phyloP scores from a whole-genome alignment of 1,140 invertebrate species.

The Drosophila rufa region DNA sequence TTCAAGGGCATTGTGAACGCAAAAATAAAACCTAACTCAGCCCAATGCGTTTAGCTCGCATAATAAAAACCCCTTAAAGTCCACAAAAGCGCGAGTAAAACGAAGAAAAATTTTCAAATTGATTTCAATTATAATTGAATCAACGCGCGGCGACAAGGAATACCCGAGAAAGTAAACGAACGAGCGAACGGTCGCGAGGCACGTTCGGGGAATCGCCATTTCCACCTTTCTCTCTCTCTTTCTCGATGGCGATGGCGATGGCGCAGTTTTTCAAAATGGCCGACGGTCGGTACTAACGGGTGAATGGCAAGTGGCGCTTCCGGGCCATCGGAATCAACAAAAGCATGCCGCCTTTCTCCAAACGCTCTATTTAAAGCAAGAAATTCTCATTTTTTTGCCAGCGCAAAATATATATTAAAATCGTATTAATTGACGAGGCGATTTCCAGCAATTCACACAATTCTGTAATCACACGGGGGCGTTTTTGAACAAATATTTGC shows the following conservation, averaged over 20 bases:
- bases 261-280: slow-evolving; percentile 72
- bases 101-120: slow-evolving; percentile 69
- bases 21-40: slow-evolving; percentile 49
- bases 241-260: slow-evolving; percentile 12
- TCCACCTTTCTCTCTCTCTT: slow-evolving; percentile 9
- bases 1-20: slow-evolving; percentile 78
- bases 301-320: slow-evolving; percentile 50
- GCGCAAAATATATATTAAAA: slow-evolving; percentile 18
- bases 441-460: slow-evolving; percentile 40
- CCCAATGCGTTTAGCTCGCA: slow-evolving; percentile 49
- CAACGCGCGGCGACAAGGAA: slow-evolving; percentile 55
- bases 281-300: slow-evolving; percentile 22
- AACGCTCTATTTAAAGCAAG: slow-evolving; percentile 20
- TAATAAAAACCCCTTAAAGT: slow-evolving; percentile 33
- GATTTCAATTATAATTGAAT: slow-evolving; percentile 85
- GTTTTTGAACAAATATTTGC: slow-evolving; percentile 57
- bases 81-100: slow-evolving; percentile 34
- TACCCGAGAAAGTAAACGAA: slow-evolving; percentile 59
- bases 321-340: slow-evolving; percentile 35
- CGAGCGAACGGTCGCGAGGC: slow-evolving; percentile 11
- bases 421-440: slow-evolving; percentile 29
- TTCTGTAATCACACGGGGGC: slow-evolving; percentile 44
- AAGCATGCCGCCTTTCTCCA: slow-evolving; percentile 3
- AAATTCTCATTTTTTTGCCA: not conserved
- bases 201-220: slow-evolving; percentile 25